Evolutionary conservation across 1,140 invertebrate genomes (phyloP), one percentile per base, ranked within the genome.

Genomic region (Diorhabda sublineata): DNA sequence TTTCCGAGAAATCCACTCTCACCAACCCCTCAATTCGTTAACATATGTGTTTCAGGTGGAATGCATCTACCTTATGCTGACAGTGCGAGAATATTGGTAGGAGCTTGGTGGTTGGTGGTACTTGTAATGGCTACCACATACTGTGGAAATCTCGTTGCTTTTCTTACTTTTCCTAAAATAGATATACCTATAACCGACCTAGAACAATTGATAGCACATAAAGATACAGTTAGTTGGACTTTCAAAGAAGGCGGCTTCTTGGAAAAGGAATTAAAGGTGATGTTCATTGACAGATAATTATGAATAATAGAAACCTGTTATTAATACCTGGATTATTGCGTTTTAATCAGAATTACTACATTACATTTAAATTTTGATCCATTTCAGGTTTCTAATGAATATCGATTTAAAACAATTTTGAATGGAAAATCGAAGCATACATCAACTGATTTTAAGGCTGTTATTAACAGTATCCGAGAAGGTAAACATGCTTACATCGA

Each of bases 51-150:
- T 77, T 41, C 74, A 95, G 94, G 94, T 73, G 94, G 94, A 26
- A 91, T 92, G 85, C 89, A 93, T 77, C 81, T 96, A 45, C 94
- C 94, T 0, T 83, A 87, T 56, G 91, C 92, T 0, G 91, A 94
- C 75, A 95, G 93, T 73, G 92, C 93, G n/a, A 85, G 95, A n/a
- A 76, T 96, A 3, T 83, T 97, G 2, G 87, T 97, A 1, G 93
- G 92, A 0, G 89, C 92, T 3, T 98, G 95, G 95, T 97, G 95
- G 95, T 79, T 98, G 8, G 92, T 95, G 8, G 94, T 95, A 3
- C 86, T 97, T 67, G 91, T 97, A 0, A 84, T 96, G 0, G 91
- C 96, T 0, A 96, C 95, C 3, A 96, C 94, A 0, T 98, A 97
- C 81, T 94, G 92, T 56, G 95, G 95, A 4, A 96, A 94, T 81